Evolutionary conservation across 2,113 vertebrate genomes (phyloP).

Genomic region (Picathartes gymnocephalus): DNA sequence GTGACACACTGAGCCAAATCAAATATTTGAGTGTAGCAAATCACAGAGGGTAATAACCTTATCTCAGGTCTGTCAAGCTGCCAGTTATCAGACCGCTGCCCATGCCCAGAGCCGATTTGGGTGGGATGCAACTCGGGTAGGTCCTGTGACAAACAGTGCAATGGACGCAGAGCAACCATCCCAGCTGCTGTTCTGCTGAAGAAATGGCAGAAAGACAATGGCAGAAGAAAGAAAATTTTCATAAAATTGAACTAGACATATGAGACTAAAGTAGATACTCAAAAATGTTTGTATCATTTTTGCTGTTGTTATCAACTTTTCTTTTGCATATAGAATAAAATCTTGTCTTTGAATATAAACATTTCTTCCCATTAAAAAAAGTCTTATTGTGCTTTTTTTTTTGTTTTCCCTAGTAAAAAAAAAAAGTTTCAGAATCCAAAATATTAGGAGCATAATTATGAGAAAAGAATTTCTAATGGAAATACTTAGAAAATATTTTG

Average conservation of each 20-base stretch:
- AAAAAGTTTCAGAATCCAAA: not conserved
- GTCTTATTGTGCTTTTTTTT: not conserved
- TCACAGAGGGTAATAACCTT: not conserved
- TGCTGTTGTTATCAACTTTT: not conserved
- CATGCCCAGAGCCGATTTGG: not conserved
- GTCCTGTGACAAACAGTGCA: fast-evolving
- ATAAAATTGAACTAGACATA: not conserved
- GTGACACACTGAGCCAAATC: not conserved
- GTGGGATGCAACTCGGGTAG: not conserved
- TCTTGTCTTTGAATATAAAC: not conserved
- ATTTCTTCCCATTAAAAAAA: not conserved
- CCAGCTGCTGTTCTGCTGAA: not conserved
- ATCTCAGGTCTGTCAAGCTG: not conserved
- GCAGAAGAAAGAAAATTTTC: not conserved
- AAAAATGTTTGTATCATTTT: not conserved
- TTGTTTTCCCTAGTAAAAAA: not conserved
- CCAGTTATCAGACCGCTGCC: not conserved
- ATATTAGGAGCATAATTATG: not conserved
- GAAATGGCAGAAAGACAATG: not conserved
- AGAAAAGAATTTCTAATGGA: not conserved
- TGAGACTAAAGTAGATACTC: not conserved
- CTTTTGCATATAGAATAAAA: not conserved
- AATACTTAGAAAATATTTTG: not conserved
- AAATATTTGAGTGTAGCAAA: not conserved
- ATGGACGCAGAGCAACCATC: not conserved